Evolutionary conservation across 2,888 invertebrate genomes (phyloP).

Genomic region (Odontomyia ornata): DNA sequence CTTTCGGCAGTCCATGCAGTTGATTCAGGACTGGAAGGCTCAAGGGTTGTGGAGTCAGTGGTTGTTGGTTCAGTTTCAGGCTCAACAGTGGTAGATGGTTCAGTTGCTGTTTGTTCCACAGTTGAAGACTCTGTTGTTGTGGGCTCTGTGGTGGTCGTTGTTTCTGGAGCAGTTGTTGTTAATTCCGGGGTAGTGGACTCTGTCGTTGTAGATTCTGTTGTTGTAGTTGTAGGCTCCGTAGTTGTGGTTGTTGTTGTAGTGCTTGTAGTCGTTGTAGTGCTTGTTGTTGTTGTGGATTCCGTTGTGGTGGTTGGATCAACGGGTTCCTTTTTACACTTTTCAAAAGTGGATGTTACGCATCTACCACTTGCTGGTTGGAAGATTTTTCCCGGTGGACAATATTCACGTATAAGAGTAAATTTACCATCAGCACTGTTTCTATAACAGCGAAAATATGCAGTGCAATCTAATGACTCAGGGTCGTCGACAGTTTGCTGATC

Average conservation of each 20-base stretch:
- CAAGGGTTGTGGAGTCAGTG: neutral
- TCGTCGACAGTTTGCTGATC: neutral
- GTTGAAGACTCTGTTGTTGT: slow-evolving; percentile 11
- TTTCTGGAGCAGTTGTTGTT: neutral
- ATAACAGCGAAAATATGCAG: neutral
- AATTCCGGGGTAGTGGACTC: neutral
- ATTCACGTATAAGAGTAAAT: neutral
- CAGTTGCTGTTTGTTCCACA: neutral
- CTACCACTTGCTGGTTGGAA: neutral
- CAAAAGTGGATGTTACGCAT: neutral
- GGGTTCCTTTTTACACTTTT: neutral
- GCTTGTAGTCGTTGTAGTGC: neutral
- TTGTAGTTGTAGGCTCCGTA: slow-evolving; percentile 9
- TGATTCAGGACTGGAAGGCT: neutral
- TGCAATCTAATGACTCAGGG: slow-evolving; percentile 6
- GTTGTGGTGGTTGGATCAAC: neutral
- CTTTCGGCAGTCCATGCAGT: neutral
- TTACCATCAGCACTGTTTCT: neutral
- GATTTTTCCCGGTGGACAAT: neutral
- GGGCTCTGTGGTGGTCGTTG: neutral
- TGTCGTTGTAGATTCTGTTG: neutral
- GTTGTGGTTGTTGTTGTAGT: slow-evolving; percentile 18
- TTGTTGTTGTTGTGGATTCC: neutral
- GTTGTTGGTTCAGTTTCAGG: slow-evolving; percentile 5
- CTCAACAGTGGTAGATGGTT: neutral